Base-by-base conservation (phyloP, 2,888 invertebrate species). In the Silvanus unidentatus region DNA sequence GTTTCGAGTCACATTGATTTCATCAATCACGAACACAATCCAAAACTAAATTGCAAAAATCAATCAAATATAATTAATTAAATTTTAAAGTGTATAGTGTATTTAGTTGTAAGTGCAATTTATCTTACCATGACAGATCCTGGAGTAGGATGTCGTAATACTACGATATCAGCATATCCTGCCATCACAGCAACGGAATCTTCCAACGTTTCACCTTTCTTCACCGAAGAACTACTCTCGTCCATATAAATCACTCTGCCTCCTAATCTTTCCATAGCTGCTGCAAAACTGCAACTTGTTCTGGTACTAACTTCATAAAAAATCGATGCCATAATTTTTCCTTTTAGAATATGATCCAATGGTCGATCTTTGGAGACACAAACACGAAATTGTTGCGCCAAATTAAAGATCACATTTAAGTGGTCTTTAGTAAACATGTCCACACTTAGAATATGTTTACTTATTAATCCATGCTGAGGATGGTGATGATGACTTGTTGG, bases 261-360 rank as follows among this genome's bases (percentile, higher is more conserved):
- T 5, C 99, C 99, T 3, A 99, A 79, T 51, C 97, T 78, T 68
- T 92, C 88, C 94, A 98, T 97, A 1, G 99, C 99, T 0, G 93
- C 91, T 0, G 91, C 81, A 74, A 99, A 99, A 66, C 97, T 98
- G 68, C 92, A 91, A 59, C 88, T 86, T 0, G 99, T 99, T 48
- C 99, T 79, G 0, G 99, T 99, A 67, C 96, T 97, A 0, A 87
- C 94, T 78, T 99, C 99, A 72, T 94, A 99, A 72, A 99, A 99
- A 65, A 99, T 82, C 0, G 90, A 91, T 2, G 95, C 89, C 91
- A 99, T 88, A 2, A 97, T 79, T 75, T 94, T 95, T 32, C 96
- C 96, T 69, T 83, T 84, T 29, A 96, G 73, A 51, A 96, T 81
- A 63, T 94, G 88, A 67, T 92, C 91, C 39, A 96, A 70, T 0